Evolutionary conservation across 2,113 vertebrate species (phyloP).

Genomic region (Taurulus bubalis): DNA sequence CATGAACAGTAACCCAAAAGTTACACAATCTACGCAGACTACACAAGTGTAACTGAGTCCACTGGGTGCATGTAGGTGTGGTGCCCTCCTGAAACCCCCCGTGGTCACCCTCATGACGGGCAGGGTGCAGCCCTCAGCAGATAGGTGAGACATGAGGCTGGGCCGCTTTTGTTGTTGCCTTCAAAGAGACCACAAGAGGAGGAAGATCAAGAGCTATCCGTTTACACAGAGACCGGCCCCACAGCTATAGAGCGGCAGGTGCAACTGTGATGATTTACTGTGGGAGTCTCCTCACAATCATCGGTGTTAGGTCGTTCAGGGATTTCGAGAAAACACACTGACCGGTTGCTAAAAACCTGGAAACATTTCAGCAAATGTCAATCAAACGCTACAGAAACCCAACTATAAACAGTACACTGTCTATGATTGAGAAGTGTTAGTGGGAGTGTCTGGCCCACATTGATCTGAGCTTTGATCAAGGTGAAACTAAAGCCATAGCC

Average conservation of each 20-base stretch:
- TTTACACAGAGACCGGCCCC: slow-evolving; percentile 59
- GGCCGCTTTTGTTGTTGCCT: slow-evolving; percentile 54
- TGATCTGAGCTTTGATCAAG: slow-evolving; percentile 49
- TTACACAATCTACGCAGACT: background rate
- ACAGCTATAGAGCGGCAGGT: slow-evolving; percentile 27
- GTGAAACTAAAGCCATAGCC: slow-evolving; percentile 42
- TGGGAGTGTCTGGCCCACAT: background rate
- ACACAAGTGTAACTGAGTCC: background rate
- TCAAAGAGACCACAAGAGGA: slow-evolving; percentile 67
- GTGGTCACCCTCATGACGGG: slow-evolving; percentile 15
- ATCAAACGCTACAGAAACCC: background rate
- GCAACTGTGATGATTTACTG: slow-evolving; percentile 36
- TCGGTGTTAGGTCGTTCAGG: background rate
- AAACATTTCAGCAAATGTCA: slow-evolving; percentile 3
- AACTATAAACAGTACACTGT: background rate
- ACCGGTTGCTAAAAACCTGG: background rate
- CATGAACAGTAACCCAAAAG: background rate
- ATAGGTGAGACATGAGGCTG: slow-evolving; percentile 15
- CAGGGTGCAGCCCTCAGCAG: slow-evolving; percentile 1
- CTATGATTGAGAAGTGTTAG: background rate
- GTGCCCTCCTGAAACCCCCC: slow-evolving; percentile 5
- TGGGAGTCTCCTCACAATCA: slow-evolving; percentile 1
- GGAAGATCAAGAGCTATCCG: slow-evolving; percentile 66
- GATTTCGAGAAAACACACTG: background rate
- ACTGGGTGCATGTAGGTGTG: background rate